A percentile compares a stretch with the other conserved stretches of the same genome.
Evolutionary conservation across 2,888 invertebrate species (phyloP).

Genomic region (Harpagoxenus sublaevis): DNA sequence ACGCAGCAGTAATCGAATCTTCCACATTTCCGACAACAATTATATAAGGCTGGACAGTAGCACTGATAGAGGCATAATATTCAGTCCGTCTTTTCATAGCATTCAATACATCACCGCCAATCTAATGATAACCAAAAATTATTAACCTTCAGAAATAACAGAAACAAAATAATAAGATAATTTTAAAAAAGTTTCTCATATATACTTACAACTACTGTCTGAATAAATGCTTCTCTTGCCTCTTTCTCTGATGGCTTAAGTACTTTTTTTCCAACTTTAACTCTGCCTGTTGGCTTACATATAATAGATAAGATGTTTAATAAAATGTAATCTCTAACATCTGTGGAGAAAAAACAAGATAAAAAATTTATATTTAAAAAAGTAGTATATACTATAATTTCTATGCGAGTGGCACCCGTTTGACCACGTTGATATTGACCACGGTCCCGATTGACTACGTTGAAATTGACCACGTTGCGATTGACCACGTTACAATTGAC

Average conservation of each 20-base stretch:
- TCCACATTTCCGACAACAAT: too few species aligned
- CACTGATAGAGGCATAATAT: too few species aligned
- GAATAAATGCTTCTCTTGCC: slow-evolving; percentile 13
- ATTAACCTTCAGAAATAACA: neutral
- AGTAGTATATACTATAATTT: neutral
- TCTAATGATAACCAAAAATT: neutral
- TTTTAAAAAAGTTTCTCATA: neutral
- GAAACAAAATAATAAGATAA: neutral
- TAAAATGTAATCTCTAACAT: slow-evolving; percentile 13
- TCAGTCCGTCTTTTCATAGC: too few species aligned
- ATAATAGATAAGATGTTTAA: neutral
- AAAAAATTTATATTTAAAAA: neutral
- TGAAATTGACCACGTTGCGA: too few species aligned
- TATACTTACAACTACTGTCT: neutral
- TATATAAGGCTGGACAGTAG: too few species aligned
- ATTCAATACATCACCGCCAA: too few species aligned
- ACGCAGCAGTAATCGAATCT: too few species aligned
- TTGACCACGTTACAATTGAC: too few species aligned
- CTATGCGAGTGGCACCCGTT: too few species aligned
- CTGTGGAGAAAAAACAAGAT: neutral
- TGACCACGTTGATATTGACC: too few species aligned
- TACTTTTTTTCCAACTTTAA: slow-evolving; percentile 19
- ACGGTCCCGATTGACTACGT: too few species aligned
- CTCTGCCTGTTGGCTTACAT: slow-evolving; percentile 6
- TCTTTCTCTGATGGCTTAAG: too few species aligned